Evolutionary conservation across 2,888 invertebrate genomes (phyloP).

Genomic region (Capitulum mitella): DNA sequence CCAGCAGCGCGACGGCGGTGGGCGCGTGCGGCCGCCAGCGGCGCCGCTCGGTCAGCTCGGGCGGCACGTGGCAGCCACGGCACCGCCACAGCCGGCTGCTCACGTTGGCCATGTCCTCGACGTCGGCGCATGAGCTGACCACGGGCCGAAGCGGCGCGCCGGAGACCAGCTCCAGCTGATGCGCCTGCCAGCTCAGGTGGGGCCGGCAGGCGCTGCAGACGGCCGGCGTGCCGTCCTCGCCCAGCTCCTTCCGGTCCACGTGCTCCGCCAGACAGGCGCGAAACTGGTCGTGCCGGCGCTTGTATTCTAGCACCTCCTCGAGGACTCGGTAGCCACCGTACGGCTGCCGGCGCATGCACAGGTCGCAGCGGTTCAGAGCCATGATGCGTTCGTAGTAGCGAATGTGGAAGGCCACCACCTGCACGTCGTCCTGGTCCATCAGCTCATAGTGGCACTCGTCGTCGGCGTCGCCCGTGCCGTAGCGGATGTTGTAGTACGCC

Average conservation of each 20-base stretch:
- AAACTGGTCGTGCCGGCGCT: background rate
- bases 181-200: background rate
- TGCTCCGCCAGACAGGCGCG: background rate
- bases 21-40: background rate
- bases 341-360: background rate
- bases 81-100: background rate
- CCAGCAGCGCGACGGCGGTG: background rate
- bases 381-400: background rate
- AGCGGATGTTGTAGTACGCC: background rate
- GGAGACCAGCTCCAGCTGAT: background rate
- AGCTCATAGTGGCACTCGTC: background rate
- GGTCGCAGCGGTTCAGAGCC: background rate
- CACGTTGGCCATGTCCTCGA: background rate
- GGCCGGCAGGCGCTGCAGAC: background rate
- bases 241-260: background rate
- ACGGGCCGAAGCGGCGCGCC: background rate
- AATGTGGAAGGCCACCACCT: background rate
- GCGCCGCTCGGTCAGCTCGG: background rate
- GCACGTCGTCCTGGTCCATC: background rate
- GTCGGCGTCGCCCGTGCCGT: background rate
- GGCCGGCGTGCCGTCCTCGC: background rate
- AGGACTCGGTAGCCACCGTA: background rate
- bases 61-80: background rate
- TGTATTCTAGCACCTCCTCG: background rate
- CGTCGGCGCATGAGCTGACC: background rate